Conservation (phyloP, 2,797 vertebrate species). For the Melanotaenia parkinsoni region DNA sequence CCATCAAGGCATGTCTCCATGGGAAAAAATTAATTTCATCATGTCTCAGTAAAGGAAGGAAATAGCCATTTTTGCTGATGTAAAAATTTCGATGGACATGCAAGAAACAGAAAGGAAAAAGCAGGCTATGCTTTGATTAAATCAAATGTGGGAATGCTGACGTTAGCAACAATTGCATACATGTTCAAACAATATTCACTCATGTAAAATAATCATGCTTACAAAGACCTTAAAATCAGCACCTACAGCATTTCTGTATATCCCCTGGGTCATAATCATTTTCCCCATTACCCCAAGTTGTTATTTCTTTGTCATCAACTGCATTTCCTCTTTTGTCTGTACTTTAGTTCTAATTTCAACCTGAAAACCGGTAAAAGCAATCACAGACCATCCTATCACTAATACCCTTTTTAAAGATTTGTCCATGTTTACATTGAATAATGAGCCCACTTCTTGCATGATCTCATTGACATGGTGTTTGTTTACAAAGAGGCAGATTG, state of each 20-base stretch:
- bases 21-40: conserved; percentile 83
- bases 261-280: background rate
- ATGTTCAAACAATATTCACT: conserved; percentile 14
- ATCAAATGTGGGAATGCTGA: conserved; percentile 57
- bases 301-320: conserved; percentile 31
- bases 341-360: conserved; percentile 39
- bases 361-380: conserved; percentile 42
- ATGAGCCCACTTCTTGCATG: conserved; percentile 67
- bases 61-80: conserved; percentile 82
- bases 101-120: conserved; percentile 35
- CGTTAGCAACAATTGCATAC: conserved; percentile 17
- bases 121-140: conserved; percentile 53
- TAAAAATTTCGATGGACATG: conserved; percentile 76
- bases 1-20: conserved; percentile 87
- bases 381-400: conserved; percentile 48
- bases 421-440: conserved; percentile 72
- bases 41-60: conserved; percentile 63
- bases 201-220: conserved; percentile 8
- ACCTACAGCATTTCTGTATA: conserved; percentile 28
- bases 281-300: conserved; percentile 11
- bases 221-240: conserved; percentile 39
- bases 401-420: conserved; percentile 68
- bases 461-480: conserved; percentile 61
- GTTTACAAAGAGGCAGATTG: conserved; percentile 70
- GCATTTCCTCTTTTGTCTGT: conserved; percentile 23